These are phyloP conservation scores for Diadegma fenestrale DNA, from an alignment of 2,888 invertebrate genomes.

Conservation along the genomic window DNA sequence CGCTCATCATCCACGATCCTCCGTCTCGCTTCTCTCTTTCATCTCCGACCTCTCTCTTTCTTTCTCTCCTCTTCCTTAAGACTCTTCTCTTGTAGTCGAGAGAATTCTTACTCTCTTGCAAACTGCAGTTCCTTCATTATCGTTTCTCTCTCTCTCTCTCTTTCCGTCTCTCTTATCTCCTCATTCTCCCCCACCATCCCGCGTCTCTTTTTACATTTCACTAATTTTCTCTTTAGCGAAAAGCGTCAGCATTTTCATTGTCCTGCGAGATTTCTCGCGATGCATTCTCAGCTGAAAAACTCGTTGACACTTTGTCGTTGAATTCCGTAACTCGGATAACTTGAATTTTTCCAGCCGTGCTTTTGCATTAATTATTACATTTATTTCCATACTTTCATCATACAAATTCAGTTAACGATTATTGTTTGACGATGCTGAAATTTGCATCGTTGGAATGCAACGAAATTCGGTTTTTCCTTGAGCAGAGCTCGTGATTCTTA, in stretches of 20 bases:
- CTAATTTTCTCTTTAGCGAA: slow-evolving; percentile 50
- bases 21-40: slow-evolving; percentile 45
- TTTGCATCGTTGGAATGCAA: too few relatives aligned
- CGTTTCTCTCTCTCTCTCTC: slow-evolving; percentile 27
- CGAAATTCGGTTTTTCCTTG: too few relatives aligned
- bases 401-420: too few relatives aligned
- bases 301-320: slow-evolving; percentile 2
- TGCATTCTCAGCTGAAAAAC: slow-evolving; percentile 16
- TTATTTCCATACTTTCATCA: background rate
- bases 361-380: background rate
- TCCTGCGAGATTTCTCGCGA: slow-evolving; percentile 13
- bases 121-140: slow-evolving; percentile 55
- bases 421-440: too few relatives aligned
- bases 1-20: slow-evolving; percentile 82
- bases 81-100: slow-evolving; percentile 74
- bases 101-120: slow-evolving; percentile 74
- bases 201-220: slow-evolving; percentile 57
- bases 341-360: background rate
- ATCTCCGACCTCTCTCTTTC: slow-evolving; percentile 45
- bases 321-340: background rate
- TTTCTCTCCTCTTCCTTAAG: slow-evolving; percentile 58
- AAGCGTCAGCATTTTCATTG: slow-evolving; percentile 8
- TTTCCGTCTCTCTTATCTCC: background rate
- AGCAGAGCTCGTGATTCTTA: too few relatives aligned
- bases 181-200: slow-evolving; percentile 8